These are phyloP conservation scores for Tetraodon nigroviridis DNA, from an alignment of 2,113 vertebrate genomes.

Conservation along the genomic window DNA sequence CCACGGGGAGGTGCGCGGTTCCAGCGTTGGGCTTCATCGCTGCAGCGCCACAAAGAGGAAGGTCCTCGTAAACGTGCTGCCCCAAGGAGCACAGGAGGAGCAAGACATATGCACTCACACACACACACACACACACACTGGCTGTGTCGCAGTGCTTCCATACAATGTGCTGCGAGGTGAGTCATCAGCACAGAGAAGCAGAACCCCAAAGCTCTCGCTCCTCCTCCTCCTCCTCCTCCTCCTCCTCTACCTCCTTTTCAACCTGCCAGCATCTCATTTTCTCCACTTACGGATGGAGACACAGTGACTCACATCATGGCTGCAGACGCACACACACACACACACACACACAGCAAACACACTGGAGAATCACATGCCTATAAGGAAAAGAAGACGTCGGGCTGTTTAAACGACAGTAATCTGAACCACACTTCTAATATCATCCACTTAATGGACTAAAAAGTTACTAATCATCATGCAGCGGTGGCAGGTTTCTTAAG, in stretches of 20 bases:
- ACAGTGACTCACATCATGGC: constrained; percentile 53
- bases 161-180: constrained; percentile 71
- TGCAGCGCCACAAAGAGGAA: constrained; percentile 65
- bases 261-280: constrained; percentile 68
- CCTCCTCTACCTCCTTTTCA: constrained; percentile 42
- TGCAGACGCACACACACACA: constrained; percentile 17
- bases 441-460: constrained; percentile 10
- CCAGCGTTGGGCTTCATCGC: constrained; percentile 70
- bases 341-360: constrained; percentile 40
- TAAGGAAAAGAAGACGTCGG: constrained; percentile 1
- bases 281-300: constrained; percentile 61
- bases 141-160: constrained; percentile 73
- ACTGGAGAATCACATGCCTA: constrained; percentile 10
- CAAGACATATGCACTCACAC: constrained; percentile 27
- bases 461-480: not conserved
- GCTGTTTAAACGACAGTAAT: constrained; percentile 1
- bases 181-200: constrained; percentile 68
- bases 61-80: constrained; percentile 72
- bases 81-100: constrained; percentile 63
- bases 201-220: constrained; percentile 62
- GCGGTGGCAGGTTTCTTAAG: too few relatives aligned
- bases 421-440: constrained; percentile 13
- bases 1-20: constrained; percentile 62
- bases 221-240: constrained; percentile 28
- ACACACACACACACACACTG: constrained; percentile 37